phyloP scores from a whole-genome alignment of 1,140 invertebrate species.

The Apis cerana region DNA sequence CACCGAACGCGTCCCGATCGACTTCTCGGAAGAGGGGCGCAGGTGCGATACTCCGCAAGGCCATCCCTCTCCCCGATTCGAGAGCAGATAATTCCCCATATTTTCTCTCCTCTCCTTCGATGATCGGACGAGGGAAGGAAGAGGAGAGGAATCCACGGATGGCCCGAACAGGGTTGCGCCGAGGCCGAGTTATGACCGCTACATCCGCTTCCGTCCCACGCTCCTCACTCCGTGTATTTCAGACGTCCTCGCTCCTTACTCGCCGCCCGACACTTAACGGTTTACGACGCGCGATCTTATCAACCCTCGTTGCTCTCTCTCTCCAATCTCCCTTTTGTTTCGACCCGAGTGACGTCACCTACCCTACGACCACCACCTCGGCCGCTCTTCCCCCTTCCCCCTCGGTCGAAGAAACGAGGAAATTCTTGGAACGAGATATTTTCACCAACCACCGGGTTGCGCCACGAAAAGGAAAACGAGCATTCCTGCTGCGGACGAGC shows the following conservation, averaged over 20 bases:
- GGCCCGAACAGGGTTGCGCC: slow-evolving; percentile 43
- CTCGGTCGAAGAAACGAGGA: not conserved
- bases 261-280: slow-evolving; percentile 70
- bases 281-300: slow-evolving; percentile 76
- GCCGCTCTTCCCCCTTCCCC: too few relatives aligned
- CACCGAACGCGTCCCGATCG: not conserved
- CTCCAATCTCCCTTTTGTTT: slow-evolving; percentile 37
- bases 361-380: not conserved
- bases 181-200: slow-evolving; percentile 70
- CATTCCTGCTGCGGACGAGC: slow-evolving; percentile 19
- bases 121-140: too few relatives aligned
- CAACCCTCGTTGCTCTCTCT: slow-evolving; percentile 52
- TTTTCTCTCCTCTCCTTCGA: too few relatives aligned
- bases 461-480: not conserved
- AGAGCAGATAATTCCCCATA: too few relatives aligned
- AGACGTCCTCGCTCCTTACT: slow-evolving; percentile 51
- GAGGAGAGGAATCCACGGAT: too few relatives aligned
- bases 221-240: too few relatives aligned
- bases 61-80: not conserved
- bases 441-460: slow-evolving; percentile 12
- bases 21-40: slow-evolving; percentile 21
- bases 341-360: too few relatives aligned
- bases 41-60: slow-evolving; percentile 20
- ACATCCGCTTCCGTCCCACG: slow-evolving; percentile 77
- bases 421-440: slow-evolving; percentile 39